Percentiles rank a stretch among this genome's conserved stretches.
These are phyloP conservation scores for Borostomias antarcticus DNA, from an alignment of 2,797 vertebrate genomes.

Conservation along the genomic window DNA sequence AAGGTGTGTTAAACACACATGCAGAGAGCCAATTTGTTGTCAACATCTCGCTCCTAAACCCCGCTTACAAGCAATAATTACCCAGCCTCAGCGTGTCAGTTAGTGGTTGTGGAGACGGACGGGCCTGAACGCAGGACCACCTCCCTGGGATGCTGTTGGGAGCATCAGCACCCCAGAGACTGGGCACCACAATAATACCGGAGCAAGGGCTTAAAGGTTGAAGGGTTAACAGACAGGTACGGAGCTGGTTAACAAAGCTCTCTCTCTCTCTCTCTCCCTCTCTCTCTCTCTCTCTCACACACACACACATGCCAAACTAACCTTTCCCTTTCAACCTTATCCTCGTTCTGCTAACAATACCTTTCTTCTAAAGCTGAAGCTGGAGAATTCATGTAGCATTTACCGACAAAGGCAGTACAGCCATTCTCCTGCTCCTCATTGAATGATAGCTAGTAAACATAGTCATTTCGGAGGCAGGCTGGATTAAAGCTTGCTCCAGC, in stretches of 20 bases:
- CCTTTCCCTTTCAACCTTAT: constrained; percentile 28
- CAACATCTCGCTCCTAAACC: constrained; percentile 70
- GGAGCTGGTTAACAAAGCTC: constrained; percentile 5
- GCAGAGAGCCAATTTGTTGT: constrained; percentile 69
- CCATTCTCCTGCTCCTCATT: constrained; percentile 62
- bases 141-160: constrained; percentile 11
- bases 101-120: constrained; percentile 50
- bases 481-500: constrained; percentile 73
- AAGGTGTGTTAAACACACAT: constrained; percentile 61
- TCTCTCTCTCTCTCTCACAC: constrained; percentile 18
- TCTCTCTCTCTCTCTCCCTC: neutral
- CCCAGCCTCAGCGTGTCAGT: constrained; percentile 47
- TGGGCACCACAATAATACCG: no score
- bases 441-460: constrained; percentile 78
- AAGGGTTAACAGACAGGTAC: constrained; percentile 14
- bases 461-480: constrained; percentile 65
- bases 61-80: constrained; percentile 73
- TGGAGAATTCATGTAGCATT: constrained; percentile 44
- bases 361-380: constrained; percentile 35
- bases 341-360: constrained; percentile 46
- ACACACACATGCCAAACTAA: constrained; percentile 16
- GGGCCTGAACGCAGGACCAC: constrained; percentile 22
- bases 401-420: constrained; percentile 56
- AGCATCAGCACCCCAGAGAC: no score
- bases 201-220: constrained; percentile 27